These are phyloP conservation scores for Limenitis camilla DNA, from an alignment of 2,888 invertebrate genomes.

Conservation along the genomic window DNA sequence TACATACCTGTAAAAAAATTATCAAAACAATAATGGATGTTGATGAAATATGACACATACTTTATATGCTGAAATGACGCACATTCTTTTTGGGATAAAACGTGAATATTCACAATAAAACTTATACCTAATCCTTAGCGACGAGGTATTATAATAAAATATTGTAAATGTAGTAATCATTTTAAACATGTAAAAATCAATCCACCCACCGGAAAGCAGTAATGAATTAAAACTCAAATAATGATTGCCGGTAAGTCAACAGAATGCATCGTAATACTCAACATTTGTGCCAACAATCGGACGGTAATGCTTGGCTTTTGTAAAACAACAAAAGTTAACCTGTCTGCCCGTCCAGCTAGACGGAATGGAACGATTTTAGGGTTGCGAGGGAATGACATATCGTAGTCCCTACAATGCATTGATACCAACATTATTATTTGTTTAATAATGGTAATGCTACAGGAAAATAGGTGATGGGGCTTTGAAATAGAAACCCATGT, in stretches of 20 bases:
- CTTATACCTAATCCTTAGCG: no score
- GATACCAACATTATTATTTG: conserved; percentile 19
- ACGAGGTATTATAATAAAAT: neutral
- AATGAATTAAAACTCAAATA: conserved; percentile 46
- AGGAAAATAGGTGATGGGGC: conserved; percentile 9
- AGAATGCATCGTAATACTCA: conserved; percentile 65
- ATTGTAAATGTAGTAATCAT: neutral
- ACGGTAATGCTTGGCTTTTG: conserved; percentile 68
- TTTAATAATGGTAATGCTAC: conserved; percentile 1
- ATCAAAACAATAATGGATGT: no score
- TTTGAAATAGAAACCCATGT: conserved; percentile 6
- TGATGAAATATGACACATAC: no score
- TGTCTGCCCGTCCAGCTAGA: conserved; percentile 62
- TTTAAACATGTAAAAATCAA: neutral
- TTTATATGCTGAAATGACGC: no score
- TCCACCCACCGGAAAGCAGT: conserved; percentile 33
- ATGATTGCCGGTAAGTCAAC: conserved; percentile 43
- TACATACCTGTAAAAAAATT: no score
- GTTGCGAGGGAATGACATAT: conserved; percentile 72
- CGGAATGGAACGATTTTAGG: conserved; percentile 70
- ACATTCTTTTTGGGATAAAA: no score
- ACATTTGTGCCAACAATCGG: conserved; percentile 72
- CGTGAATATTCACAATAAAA: no score
- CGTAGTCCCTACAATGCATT: conserved; percentile 58
- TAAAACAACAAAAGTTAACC: conserved; percentile 72